A percentile compares a stretch with the other conserved stretches of the same genome.
Evolutionary conservation across 1,140 invertebrate genomes (phyloP).

Genomic region (Danaus melanippus): DNA sequence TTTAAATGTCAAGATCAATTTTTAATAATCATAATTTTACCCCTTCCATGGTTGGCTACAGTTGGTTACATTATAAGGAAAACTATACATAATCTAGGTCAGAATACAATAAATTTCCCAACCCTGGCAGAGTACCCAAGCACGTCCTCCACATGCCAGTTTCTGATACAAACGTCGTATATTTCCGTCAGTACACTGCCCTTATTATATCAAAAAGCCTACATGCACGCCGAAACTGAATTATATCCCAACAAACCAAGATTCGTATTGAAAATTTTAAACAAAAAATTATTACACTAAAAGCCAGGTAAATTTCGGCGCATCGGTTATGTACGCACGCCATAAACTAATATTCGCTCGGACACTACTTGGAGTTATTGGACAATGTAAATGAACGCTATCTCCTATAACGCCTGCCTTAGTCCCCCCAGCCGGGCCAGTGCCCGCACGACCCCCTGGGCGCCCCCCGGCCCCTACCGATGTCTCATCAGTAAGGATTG

Average conservation of each 20-base stretch:
- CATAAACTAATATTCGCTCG: constrained; percentile 69
- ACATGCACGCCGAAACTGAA: too few species aligned
- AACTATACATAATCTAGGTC: background rate
- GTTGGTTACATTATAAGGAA: too few species aligned
- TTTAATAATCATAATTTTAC: too few species aligned
- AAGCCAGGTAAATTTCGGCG: too few species aligned
- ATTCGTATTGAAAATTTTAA: too few species aligned
- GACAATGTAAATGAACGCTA: constrained; percentile 71
- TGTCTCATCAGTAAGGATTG: constrained; percentile 71
- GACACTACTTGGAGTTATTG: constrained; percentile 71
- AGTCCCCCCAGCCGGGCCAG: constrained; percentile 57
- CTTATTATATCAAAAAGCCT: constrained; percentile 25
- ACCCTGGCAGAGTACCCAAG: constrained; percentile 25
- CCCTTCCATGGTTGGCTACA: too few species aligned
- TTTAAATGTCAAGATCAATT: too few species aligned
- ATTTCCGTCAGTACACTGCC: constrained; percentile 37
- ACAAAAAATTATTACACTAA: too few species aligned
- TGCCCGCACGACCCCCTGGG: constrained; percentile 46
- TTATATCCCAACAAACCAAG: too few species aligned
- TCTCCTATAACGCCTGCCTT: constrained; percentile 69
- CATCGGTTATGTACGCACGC: constrained; percentile 26
- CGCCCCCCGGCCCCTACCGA: constrained; percentile 44
- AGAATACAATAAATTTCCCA: constrained; percentile 12
- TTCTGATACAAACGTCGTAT: constrained; percentile 48
- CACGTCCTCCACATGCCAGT: constrained; percentile 47